phyloP scores from a whole-genome alignment of 2,888 invertebrate species.

The Andrena minutula region DNA sequence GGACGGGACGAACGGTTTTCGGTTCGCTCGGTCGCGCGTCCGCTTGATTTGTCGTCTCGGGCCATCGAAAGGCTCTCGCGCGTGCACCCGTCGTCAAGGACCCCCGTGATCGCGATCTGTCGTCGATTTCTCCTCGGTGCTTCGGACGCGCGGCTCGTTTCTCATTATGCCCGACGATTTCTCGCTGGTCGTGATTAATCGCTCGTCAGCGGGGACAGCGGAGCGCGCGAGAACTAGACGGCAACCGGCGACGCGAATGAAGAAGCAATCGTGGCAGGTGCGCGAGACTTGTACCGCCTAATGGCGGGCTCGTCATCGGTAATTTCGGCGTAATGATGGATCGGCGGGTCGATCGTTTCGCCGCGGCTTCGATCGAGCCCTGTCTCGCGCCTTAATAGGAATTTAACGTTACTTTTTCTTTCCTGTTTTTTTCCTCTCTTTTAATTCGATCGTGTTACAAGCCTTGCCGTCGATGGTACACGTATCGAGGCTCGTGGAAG shows the following conservation, averaged over 20 bases:
- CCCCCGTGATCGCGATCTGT: slow-evolving; percentile 47
- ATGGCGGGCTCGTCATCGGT: slow-evolving; percentile 43
- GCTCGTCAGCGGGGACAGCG: slow-evolving; percentile 43
- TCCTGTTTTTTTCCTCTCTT: not conserved
- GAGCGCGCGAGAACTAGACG: slow-evolving; percentile 47
- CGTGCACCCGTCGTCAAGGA: slow-evolving; percentile 32
- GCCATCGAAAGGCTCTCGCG: slow-evolving; percentile 38
- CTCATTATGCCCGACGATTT: slow-evolving; percentile 50
- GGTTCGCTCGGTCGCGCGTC: slow-evolving; percentile 17
- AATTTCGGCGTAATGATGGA: slow-evolving; percentile 43
- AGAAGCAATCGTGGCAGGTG: slow-evolving; percentile 63
- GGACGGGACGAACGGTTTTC: slow-evolving; percentile 8
- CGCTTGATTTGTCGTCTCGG: slow-evolving; percentile 52
- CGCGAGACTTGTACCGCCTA: slow-evolving; percentile 50
- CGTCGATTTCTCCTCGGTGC: slow-evolving; percentile 54
- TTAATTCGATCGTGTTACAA: slow-evolving; percentile 21
- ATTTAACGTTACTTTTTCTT: slow-evolving; percentile 1
- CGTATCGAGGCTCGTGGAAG: slow-evolving; percentile 21
- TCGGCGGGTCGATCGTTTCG: slow-evolving; percentile 34
- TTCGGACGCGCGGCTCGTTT: slow-evolving; percentile 47
- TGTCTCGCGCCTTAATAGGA: slow-evolving; percentile 13
- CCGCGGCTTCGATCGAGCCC: slow-evolving; percentile 2
- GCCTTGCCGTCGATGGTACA: slow-evolving; percentile 16
- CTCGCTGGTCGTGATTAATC: slow-evolving; percentile 61
- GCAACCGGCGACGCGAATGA: slow-evolving; percentile 60